phyloP scores from a whole-genome alignment of 2,797 vertebrate species.

The Alosa sapidissima region DNA sequence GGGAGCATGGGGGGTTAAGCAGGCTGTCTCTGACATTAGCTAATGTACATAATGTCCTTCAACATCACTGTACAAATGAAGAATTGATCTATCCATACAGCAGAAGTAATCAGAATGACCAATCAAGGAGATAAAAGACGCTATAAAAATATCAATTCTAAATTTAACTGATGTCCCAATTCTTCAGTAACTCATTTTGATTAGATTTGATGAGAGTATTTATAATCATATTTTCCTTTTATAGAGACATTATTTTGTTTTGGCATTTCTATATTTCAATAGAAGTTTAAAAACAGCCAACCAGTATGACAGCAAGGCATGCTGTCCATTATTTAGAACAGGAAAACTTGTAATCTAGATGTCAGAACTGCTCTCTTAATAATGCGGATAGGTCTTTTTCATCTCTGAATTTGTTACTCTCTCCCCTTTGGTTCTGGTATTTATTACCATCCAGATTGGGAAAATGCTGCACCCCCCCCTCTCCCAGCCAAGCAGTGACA shows the following conservation, averaged over 20 bases:
- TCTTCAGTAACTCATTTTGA: background rate
- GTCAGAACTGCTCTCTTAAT: constrained; percentile 62
- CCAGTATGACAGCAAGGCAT: background rate
- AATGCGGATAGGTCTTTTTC: constrained; percentile 56
- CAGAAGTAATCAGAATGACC: background rate
- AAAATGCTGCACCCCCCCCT: background rate
- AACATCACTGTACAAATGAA: background rate
- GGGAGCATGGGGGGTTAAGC: too few species aligned
- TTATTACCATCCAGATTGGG: constrained; percentile 28
- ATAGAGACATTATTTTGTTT: background rate
- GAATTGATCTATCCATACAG: background rate
- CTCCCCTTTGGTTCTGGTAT: constrained; percentile 38
- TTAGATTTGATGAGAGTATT: background rate
- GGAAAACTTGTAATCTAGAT: background rate
- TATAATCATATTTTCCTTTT: background rate
- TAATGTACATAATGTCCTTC: background rate
- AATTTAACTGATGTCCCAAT: background rate
- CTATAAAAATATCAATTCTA: background rate
- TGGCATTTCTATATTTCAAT: background rate
- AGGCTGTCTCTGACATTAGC: background rate
- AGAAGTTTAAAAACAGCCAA: background rate
- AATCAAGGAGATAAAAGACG: background rate
- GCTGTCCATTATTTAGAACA: background rate
- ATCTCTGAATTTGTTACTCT: background rate
- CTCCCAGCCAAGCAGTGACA: background rate